Base-by-base conservation (phyloP, 2,113 vertebrate species). In the Grammomys dolichurus region DNA sequence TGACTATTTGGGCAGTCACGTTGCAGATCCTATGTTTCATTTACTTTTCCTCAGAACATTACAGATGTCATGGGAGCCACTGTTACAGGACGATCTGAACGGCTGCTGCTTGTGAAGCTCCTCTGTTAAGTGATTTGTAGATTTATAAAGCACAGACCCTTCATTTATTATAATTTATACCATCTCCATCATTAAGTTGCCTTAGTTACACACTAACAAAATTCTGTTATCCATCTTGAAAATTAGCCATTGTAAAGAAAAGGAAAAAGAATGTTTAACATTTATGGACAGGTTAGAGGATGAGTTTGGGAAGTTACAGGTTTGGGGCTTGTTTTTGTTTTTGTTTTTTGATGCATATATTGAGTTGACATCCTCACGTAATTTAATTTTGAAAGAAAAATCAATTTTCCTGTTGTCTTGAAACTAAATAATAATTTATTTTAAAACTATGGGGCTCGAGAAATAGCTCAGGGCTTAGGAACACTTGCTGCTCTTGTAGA, bases 1-100 rank as follows among this genome's bases (percentile, higher is more conserved):
- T 97, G 94, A 96, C 97, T 96, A 96, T 95, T 94, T 3, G 43
- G 89, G 65, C 87, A 77, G 95, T 96, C 94, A 87, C 75, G 87
- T 96, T 94, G 88, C 69, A 96, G 89, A 82, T 93, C 93, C 90
- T 89, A 36, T 36, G 43, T 90, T 95, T 89, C 93, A 97, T 95
- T 95, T 91, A 89, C 75, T 94, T 95, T 95, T 91, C 58, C 40
- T 75, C 69, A 70, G 89, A 90, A 91, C 94, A 95, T 89, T 97
- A 69, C 88, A 89, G 87, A 91, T 81, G 48, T 70, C 67, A n/a
- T 67, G 60, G 36, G 91, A 94, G 82, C 60, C 92, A 87, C 72
- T 88, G 85, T 67, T 93, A 95, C n/a, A 69, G 48, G 26, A 69
- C 54, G 24, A 81, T 70, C 72, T 86, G 56, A 96, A 93, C 67